Base-by-base conservation (phyloP, 2,113 vertebrate genomes). In the Numenius arquata region DNA sequence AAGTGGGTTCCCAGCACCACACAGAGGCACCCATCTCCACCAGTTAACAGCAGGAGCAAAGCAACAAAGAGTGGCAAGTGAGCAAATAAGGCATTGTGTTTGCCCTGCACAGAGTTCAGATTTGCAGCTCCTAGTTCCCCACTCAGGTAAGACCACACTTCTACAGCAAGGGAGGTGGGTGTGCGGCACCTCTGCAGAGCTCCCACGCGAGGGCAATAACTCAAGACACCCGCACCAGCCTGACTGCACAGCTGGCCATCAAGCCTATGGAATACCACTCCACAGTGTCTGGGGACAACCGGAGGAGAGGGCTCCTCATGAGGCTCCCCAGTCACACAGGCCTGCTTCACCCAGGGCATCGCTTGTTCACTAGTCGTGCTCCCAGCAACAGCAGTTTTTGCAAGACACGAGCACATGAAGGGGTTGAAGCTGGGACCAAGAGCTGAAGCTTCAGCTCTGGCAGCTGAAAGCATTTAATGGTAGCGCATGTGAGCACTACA, bases 191-290 rank as follows among this genome's bases (percentile, higher is more conserved):
- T 40, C 52, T 0, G 3, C 4, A 17, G 6, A 0, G 1, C 22
- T 43, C 16, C 36, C 23, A 27, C 1, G 0, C 0, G 0, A 61
- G 26, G 15, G 12, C 43, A 27, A 1, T 26, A 71, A n/a, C 32
- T 18, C 15, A 17, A 15, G 36, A 30, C 7, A 5, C n/a, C 38
- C 21, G 1, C 0, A 0, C 15, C 73, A 89, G 13, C 4, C 27
- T 4, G 17, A 66, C 0, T 3, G 20, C 30, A 66, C 6, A 53
- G 53, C 40, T 19, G 29, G 9, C 58, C 65, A 8, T 34, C 47
- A 63, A 29, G 26, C 26, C 38, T 16, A 8, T n/a, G 30, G 26
- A 50, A 71, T 50, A 36, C 21, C 5, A 3, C 19, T 58, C 29
- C 47, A 34, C 29, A 47, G n/a, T 8, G 3, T 12, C 16, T 1